phyloP scores from a whole-genome alignment of 2,113 vertebrate genomes.

The Lanius ludovicianus region DNA sequence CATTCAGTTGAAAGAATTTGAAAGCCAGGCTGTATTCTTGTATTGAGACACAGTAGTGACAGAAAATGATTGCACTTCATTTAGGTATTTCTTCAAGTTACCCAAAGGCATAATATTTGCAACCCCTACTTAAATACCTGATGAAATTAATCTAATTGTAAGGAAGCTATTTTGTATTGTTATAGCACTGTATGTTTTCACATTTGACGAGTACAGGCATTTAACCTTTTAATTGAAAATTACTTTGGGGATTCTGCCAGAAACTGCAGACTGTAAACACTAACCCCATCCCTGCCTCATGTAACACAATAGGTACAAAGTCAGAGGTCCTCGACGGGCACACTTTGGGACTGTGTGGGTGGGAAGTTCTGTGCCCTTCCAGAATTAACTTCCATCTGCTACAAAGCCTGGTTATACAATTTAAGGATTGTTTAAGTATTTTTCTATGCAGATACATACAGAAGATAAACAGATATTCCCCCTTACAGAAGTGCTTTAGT shows the following conservation, averaged over 20 bases:
- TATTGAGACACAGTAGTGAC: background rate
- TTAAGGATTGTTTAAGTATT: conserved; percentile 64
- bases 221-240: conserved; percentile 79
- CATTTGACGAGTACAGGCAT: conserved; percentile 79
- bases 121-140: background rate
- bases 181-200: conserved; percentile 63
- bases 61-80: conserved; percentile 6
- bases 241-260: conserved; percentile 77
- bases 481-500: conserved; percentile 30
- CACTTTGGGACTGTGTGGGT: conserved; percentile 73
- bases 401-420: conserved; percentile 50
- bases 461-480: conserved; percentile 55
- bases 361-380: conserved; percentile 69
- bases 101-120: conserved; percentile 33
- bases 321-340: conserved; percentile 67
- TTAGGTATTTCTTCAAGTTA: conserved; percentile 27
- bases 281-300: conserved; percentile 66
- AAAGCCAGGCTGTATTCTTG: background rate
- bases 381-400: conserved; percentile 50
- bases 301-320: conserved; percentile 72
- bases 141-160: conserved; percentile 53
- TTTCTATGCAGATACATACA: conserved; percentile 53
- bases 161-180: conserved; percentile 79
- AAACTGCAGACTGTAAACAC: conserved; percentile 70
- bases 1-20: background rate